A percentile compares a stretch with the other conserved stretches of the same genome.
phyloP scores from a whole-genome alignment of 1,140 invertebrate species.

The Drosophila ohnishii region DNA sequence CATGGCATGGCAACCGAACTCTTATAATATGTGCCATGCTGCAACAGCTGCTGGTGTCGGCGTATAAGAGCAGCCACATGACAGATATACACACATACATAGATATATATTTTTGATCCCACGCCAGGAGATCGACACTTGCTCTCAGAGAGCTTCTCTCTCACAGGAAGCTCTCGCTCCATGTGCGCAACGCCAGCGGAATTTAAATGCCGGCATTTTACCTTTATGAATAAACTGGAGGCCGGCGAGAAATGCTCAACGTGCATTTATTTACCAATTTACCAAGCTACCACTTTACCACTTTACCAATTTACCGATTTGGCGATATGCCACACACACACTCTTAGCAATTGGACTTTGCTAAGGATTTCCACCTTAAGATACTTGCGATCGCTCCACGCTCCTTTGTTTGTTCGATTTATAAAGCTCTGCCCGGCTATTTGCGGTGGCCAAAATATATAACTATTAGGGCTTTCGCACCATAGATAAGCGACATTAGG shows the following conservation, averaged over 20 bases:
- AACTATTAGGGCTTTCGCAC: slow-evolving; percentile 29
- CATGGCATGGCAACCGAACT: slow-evolving; percentile 54
- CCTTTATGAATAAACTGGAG: slow-evolving; percentile 75
- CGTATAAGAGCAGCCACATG: slow-evolving; percentile 50
- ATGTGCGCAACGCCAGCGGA: slow-evolving; percentile 24
- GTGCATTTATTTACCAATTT: slow-evolving; percentile 58
- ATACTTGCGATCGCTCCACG: slow-evolving; percentile 20
- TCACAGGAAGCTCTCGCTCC: slow-evolving; percentile 5
- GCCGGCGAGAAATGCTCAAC: slow-evolving; percentile 44
- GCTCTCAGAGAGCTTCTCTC: background rate
- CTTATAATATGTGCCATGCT: slow-evolving; percentile 46
- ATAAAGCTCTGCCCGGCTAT: slow-evolving; percentile 12
- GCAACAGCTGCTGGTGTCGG: slow-evolving; percentile 45
- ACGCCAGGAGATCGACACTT: slow-evolving; percentile 8
- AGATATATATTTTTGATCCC: slow-evolving; percentile 2
- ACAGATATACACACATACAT: background rate
- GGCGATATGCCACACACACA: slow-evolving; percentile 18
- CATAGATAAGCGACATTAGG: slow-evolving; percentile 28
- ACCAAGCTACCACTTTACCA: slow-evolving; percentile 9
- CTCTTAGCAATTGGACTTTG: slow-evolving; percentile 10
- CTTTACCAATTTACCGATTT: slow-evolving; percentile 43
- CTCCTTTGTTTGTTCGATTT: slow-evolving; percentile 39
- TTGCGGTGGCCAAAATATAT: slow-evolving; percentile 33
- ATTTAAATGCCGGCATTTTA: slow-evolving; percentile 73
- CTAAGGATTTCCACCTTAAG: slow-evolving; percentile 40